Evolutionary conservation across 1,140 invertebrate species (phyloP).

Genomic region (Dysdera silvatica): DNA sequence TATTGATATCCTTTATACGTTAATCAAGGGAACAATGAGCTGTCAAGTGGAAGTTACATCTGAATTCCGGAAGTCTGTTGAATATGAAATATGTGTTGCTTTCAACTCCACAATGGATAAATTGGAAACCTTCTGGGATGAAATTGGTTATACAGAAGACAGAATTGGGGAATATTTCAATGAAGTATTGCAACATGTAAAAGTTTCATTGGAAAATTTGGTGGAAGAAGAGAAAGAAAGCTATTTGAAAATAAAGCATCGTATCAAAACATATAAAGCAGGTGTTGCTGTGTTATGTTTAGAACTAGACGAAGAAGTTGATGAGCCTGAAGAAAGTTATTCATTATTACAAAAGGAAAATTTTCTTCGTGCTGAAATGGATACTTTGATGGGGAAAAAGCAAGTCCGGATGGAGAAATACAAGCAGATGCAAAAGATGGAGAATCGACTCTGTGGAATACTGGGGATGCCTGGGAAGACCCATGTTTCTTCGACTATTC

Average conservation of each 20-base stretch:
- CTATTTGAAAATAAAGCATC: neutral
- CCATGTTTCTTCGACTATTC: conserved; percentile 11
- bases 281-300: conserved; percentile 1
- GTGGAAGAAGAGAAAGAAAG: neutral
- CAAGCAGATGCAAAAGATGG: conserved; percentile 2
- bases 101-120: neutral
- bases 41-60: no score
- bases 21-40: no score
- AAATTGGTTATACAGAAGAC: neutral
- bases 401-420: neutral
- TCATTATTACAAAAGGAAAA: conserved; percentile 17
- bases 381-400: conserved; percentile 10
- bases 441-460: conserved; percentile 1
- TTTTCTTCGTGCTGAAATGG: conserved; percentile 1
- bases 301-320: neutral
- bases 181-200: conserved; percentile 5
- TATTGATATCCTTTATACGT: no score
- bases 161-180: neutral
- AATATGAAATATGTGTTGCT: neutral
- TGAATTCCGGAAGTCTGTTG: no score
- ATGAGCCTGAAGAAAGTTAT: no score
- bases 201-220: conserved; percentile 1
- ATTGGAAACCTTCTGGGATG: conserved; percentile 4
- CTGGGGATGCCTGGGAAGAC: neutral
- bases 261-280: conserved; percentile 1